Base-by-base conservation (phyloP, 2,888 invertebrate species). In the Orchesellides sinensis region DNA sequence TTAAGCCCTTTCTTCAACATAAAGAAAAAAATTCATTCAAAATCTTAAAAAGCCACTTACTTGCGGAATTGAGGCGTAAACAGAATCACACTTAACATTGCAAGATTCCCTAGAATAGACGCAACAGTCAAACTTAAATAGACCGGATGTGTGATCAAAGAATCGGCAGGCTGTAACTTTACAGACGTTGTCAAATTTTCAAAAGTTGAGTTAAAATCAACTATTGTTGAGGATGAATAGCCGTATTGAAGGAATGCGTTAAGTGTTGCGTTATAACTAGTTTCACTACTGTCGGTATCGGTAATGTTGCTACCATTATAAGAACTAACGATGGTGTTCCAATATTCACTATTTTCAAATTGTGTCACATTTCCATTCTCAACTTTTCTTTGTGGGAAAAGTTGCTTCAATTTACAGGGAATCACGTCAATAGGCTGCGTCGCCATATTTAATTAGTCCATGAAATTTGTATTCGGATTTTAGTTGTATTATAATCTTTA, bases 1-100 rank as follows among this genome's bases (percentile, higher is more conserved):
- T n/a, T n/a, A n/a, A n/a, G n/a, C n/a, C n/a, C n/a, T n/a, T n/a
- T n/a, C n/a, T n/a, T n/a, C n/a, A n/a, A n/a, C n/a, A n/a, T n/a
- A n/a, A n/a, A n/a, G n/a, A n/a, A n/a, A n/a, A n/a, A n/a, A 32
- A 32, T 32, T 6, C 32, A 32, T 32, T 32, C 6, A 5, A 5
- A 32, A 32, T 6, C 32, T 32, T 32, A 6, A 32, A 59, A 8
- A 32, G 4, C 65, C 0, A 40, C 68, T 84, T 75, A 84, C 84
- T 77, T 85, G 27, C 85, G 72, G 70, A 85, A 85, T n/a, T 70
- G 72, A 8, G 69, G 80, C 23, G 52, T 61, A 19, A 70, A 73
- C 14, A 81, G 40, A 45, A 85, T 85, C 12, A 85, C 40, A 8
- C 77, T 29, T 4, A 83, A 35, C 79, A 84, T 84, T 14, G 49